Base-by-base conservation (phyloP, 2,797 vertebrate genomes). In the Sebastolobus altivelis region DNA sequence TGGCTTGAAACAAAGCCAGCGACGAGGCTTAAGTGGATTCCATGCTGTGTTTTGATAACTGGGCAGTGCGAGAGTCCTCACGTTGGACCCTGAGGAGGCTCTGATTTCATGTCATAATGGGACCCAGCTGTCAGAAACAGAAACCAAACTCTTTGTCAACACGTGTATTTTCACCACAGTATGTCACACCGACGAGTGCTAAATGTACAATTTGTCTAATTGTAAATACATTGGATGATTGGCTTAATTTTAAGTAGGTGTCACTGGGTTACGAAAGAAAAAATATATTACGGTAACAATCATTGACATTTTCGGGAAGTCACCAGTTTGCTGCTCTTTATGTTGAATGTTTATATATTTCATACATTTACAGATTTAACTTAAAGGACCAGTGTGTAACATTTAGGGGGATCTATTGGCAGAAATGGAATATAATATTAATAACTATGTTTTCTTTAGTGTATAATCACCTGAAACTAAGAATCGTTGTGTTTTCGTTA, bases 41-140 rank as follows among this genome's bases (percentile, higher is more conserved):
- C 77, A 66, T 81, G 84, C 80, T 89, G 81, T 91, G 90, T 92
- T 90, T 92, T 89, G 78, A 87, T 90, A 92, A 89, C 75, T 87
- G 86, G 75, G 75, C 69, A 76, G 80, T 58, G 77, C 7, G 20
- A 72, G 77, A 79, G 79, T 85, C 81, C 40, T 81, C 80, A 70
- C 59, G 54, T 59, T 56, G 80, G 87, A 90, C 85, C 78, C 85
- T 0, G 60, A 83, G 87, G 82, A 92, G 77, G 78, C 78, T 93
- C 87, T 86, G 80, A 79, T 91, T 94, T 92, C 89, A 84, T 72
- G 79, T 87, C 79, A 77, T 91, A 93, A 93, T 80, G 66, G 71
- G 84, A 80, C 63, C 85, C 90, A 93, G 90, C 87, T 93, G 87
- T 88, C 65, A 70, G 86, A 79, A 81, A 80, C 63, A 63, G 86